These are phyloP conservation scores for Montifringilla adamsi DNA, from an alignment of 2,113 vertebrate genomes.

Conservation along the genomic window DNA sequence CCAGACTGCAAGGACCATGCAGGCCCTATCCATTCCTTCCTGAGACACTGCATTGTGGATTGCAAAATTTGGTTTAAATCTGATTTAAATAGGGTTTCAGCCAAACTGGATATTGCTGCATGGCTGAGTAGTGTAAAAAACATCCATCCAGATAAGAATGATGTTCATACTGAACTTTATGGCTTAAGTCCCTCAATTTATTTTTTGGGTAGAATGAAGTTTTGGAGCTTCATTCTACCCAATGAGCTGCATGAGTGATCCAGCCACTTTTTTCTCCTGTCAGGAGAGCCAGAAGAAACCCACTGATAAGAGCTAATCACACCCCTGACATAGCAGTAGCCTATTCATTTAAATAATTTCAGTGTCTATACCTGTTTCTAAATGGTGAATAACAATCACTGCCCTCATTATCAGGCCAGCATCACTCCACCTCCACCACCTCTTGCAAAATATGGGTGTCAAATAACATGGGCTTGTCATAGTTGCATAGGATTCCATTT, in stretches of 20 bases:
- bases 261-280: neutral
- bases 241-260: neutral
- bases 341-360: neutral
- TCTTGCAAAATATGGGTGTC: constrained; percentile 30
- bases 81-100: neutral
- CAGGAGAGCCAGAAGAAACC: neutral
- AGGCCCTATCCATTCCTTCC: neutral
- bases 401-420: neutral
- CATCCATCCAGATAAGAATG: neutral
- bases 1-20: neutral
- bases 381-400: neutral
- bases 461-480: neutral
- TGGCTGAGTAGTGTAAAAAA: neutral
- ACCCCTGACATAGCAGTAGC: neutral
- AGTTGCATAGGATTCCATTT: neutral
- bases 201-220: neutral
- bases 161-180: neutral
- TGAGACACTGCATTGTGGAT: neutral
- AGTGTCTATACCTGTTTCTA: neutral
- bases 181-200: neutral
- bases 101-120: neutral
- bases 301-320: neutral
- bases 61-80: neutral
- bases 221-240: neutral
- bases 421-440: neutral